Evolutionary conservation across 2,888 invertebrate genomes (phyloP).

Genomic region (Actias luna): DNA sequence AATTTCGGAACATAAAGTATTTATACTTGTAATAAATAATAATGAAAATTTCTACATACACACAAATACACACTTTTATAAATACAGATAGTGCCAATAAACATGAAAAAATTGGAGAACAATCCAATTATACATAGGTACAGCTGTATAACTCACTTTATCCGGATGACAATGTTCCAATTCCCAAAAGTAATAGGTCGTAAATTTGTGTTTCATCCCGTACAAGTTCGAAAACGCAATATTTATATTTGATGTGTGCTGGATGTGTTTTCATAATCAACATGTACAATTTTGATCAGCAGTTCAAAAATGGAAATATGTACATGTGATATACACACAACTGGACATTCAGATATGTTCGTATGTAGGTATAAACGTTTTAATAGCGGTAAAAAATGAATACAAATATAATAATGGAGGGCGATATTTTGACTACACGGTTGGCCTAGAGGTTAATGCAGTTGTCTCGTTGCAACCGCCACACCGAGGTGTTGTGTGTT

Average conservation of each 20-base stretch:
- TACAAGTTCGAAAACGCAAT: conserved; percentile 32
- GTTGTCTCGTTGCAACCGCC: no score
- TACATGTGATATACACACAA: not conserved
- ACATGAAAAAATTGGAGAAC: not conserved
- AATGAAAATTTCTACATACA: not conserved
- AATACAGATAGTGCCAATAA: not conserved
- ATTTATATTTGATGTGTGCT: not conserved
- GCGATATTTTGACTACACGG: no score
- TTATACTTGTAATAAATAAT: not conserved
- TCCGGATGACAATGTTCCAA: conserved; percentile 50
- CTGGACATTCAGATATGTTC: conserved; percentile 2
- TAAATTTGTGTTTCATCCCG: conserved; percentile 56
- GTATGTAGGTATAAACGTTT: no score
- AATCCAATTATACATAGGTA: conserved; percentile 6
- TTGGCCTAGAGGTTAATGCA: no score
- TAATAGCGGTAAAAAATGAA: no score
- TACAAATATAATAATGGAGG: no score
- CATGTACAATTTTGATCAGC: conserved; percentile 11
- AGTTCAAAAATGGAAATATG: conserved; percentile 15
- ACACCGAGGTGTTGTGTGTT: no score
- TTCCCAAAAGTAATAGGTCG: conserved; percentile 57
- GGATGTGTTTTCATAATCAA: conserved; percentile 3
- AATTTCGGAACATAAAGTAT: no score
- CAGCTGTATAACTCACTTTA: conserved; percentile 30
- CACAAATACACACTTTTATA: not conserved